A percentile compares a stretch with the other conserved stretches of the same genome.
Evolutionary conservation across 2,113 vertebrate genomes (phyloP).

Genomic region (Noturus placidus): DNA sequence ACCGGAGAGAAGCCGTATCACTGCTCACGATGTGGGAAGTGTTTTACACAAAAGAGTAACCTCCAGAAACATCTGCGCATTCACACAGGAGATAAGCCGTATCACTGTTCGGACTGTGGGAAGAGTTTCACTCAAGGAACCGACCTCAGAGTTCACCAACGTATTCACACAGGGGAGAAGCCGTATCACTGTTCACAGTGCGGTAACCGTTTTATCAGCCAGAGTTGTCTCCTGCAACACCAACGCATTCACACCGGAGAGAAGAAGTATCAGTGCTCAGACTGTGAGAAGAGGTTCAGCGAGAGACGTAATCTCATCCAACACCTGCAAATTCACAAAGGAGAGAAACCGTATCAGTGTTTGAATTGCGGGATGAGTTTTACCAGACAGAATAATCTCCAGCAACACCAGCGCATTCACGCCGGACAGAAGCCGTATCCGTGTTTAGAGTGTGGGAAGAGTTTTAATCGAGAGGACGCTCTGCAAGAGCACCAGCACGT

Average conservation of each 20-base stretch:
- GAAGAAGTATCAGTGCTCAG: background rate
- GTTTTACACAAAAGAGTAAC: background rate
- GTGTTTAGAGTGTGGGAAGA: background rate
- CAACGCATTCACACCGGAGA: background rate
- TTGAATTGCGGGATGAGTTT: background rate
- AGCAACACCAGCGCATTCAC: background rate
- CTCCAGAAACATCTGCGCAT: background rate
- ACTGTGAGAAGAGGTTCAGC: background rate
- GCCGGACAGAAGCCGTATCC: background rate
- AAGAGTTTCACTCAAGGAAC: background rate
- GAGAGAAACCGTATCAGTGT: conserved; percentile 3
- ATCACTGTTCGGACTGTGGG: background rate
- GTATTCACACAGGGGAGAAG: background rate
- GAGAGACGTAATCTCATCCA: background rate
- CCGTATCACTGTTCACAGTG: background rate
- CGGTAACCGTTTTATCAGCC: background rate
- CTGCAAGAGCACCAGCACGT: background rate
- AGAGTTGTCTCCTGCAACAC: conserved; percentile 1
- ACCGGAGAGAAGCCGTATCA: background rate
- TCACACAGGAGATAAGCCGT: background rate
- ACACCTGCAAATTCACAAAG: background rate
- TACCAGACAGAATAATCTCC: background rate
- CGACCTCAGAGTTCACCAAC: background rate
- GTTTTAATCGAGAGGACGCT: background rate
- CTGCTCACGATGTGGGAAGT: background rate